These are phyloP conservation scores for Onychostruthus taczanowskii DNA, from an alignment of 2,113 vertebrate species.

Conservation along the genomic window DNA sequence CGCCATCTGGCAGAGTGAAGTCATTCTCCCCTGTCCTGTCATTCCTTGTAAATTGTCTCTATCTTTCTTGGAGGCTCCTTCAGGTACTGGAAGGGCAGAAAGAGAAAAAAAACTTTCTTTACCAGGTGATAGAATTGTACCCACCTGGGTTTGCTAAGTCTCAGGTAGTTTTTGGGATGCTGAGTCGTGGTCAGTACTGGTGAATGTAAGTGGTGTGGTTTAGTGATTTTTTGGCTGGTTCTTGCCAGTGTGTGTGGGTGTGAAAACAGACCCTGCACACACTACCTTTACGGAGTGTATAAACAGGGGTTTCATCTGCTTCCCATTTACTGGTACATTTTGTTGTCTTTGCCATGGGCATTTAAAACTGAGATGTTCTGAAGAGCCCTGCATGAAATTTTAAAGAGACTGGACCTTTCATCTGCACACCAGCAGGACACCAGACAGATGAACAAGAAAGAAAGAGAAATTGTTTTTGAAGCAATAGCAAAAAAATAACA, in stretches of 20 bases:
- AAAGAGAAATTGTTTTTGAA: slow-evolving; percentile 73
- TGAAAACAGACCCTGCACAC: background rate
- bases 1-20: background rate
- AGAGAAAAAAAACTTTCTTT: background rate
- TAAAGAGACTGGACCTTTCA: slow-evolving; percentile 79
- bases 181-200: background rate
- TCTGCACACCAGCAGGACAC: slow-evolving; percentile 72
- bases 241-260: background rate
- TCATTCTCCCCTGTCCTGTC: background rate
- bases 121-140: background rate
- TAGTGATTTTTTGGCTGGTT: background rate
- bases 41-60: background rate
- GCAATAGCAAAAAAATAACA: slow-evolving; percentile 75
- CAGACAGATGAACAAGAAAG: slow-evolving; percentile 71
- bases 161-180: background rate
- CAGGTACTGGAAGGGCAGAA: background rate
- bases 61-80: background rate
- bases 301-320: slow-evolving; percentile 68
- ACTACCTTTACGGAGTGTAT: slow-evolving; percentile 39
- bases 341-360: slow-evolving; percentile 77
- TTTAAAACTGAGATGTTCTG: slow-evolving; percentile 75
- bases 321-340: slow-evolving; percentile 73
- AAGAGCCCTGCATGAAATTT: slow-evolving; percentile 79
- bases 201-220: background rate
- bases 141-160: background rate